Evolutionary conservation across 2,888 invertebrate species (phyloP).

Genomic region (Cacoxenus indagator): DNA sequence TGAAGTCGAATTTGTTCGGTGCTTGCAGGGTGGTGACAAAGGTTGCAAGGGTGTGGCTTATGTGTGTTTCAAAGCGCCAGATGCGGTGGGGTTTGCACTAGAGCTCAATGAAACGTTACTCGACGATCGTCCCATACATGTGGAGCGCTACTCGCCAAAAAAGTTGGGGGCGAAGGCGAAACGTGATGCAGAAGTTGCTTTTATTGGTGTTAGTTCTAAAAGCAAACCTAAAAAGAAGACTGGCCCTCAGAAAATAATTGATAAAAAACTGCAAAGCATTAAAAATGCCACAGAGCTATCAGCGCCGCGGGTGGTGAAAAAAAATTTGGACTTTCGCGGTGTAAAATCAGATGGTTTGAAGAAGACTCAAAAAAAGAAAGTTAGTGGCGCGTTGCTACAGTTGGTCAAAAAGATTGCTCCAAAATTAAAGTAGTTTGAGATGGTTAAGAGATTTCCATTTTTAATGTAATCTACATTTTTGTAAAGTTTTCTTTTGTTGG

Average conservation of each 20-base stretch:
- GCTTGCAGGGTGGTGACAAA: slow-evolving; percentile 58
- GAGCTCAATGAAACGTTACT: slow-evolving; percentile 67
- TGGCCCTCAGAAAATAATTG: slow-evolving; percentile 46
- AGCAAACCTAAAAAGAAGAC: slow-evolving; percentile 42
- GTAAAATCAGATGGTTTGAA: slow-evolving; percentile 59
- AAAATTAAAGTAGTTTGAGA: slow-evolving; percentile 36
- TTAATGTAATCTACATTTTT: background rate
- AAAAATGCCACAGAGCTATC: slow-evolving; percentile 24
- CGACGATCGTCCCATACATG: slow-evolving; percentile 68
- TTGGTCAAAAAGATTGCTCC: slow-evolving; percentile 69
- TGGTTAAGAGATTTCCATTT: background rate
- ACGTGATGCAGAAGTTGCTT: slow-evolving; percentile 45
- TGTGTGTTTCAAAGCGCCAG: slow-evolving; percentile 66
- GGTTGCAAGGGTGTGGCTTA: slow-evolving; percentile 69
- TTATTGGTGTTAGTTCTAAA: slow-evolving; percentile 9
- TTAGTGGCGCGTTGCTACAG: slow-evolving; percentile 50
- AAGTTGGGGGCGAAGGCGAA: slow-evolving; percentile 60
- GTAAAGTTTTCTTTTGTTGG: background rate
- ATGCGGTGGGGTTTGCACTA: slow-evolving; percentile 66
- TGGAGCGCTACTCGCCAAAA: slow-evolving; percentile 61
- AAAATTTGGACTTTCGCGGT: slow-evolving; percentile 65
- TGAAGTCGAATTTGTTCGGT: slow-evolving; percentile 68
- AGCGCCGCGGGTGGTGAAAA: slow-evolving; percentile 36
- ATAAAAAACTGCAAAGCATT: slow-evolving; percentile 39
- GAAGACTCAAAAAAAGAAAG: slow-evolving; percentile 58